Conservation (phyloP, 2,113 vertebrate genomes). For the Ptychochromis oligacanthus region DNA sequence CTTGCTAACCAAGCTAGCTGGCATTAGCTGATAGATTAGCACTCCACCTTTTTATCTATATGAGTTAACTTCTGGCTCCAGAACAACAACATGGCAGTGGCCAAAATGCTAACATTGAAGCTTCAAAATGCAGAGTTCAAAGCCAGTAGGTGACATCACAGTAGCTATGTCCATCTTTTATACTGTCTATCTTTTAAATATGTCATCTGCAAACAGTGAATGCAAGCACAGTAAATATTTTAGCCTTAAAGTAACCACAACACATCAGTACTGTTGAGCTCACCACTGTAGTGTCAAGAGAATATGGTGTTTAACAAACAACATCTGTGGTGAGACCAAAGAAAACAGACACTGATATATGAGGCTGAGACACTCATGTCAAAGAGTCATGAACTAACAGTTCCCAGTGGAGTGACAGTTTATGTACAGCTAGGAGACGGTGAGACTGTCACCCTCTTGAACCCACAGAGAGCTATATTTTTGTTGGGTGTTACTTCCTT, state of each 20-base stretch:
- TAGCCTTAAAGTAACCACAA: not conserved
- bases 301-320: conserved; percentile 36
- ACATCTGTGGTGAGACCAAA: conserved; percentile 32
- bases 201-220: not conserved
- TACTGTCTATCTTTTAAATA: not conserved
- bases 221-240: not conserved
- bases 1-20: not conserved
- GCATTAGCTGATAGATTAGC: not conserved
- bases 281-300: conserved; percentile 13
- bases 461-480: not conserved
- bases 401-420: conserved; percentile 34
- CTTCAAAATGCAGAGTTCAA: not conserved
- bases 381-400: conserved; percentile 40
- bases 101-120: not conserved
- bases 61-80: not conserved
- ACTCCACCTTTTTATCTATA: not conserved
- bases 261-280: not conserved
- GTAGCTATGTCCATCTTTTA: not conserved
- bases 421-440: conserved; percentile 1
- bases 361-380: conserved; percentile 37
- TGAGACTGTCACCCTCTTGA: not conserved
- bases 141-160: not conserved
- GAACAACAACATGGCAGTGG: not conserved
- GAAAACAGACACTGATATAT: not conserved
- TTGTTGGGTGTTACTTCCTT: not conserved